Conservation (phyloP, 1,140 invertebrate species). For the Reticulitermes speratus region DNA sequence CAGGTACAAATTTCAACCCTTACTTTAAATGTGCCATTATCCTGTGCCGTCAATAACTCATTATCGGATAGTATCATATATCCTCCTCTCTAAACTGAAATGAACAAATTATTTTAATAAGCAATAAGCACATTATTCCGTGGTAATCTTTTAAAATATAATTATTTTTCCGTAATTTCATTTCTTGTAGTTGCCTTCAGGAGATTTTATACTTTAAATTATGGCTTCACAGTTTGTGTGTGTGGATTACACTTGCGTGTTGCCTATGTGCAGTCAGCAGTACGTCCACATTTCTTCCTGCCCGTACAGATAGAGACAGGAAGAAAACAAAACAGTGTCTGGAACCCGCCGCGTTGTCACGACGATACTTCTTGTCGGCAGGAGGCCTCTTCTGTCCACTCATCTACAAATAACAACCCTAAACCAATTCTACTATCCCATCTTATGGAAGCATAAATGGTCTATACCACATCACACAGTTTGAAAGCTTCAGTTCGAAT, state of each 20-base stretch:
- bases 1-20: not conserved
- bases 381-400: slow-evolving; percentile 12
- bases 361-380: slow-evolving; percentile 17
- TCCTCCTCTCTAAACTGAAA: not conserved
- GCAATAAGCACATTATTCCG: not conserved
- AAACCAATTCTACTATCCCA: not conserved
- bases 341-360: not conserved
- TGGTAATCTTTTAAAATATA: not conserved
- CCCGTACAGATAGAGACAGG: not conserved
- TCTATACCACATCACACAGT: not conserved
- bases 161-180: not conserved
- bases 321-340: not conserved
- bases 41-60: not conserved
- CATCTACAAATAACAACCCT: not conserved
- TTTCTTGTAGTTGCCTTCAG: not conserved
- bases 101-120: not conserved
- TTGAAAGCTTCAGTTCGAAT: not conserved
- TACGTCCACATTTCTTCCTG: not conserved
- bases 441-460: not conserved
- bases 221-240: not conserved
- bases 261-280: not conserved
- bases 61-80: not conserved
- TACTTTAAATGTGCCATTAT: not conserved
- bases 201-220: not conserved
- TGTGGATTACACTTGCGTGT: not conserved